Evolutionary conservation across 2,797 vertebrate species (phyloP), one percentile per base, ranked within the genome.

Genomic region (Acanthurus leucopareius): DNA sequence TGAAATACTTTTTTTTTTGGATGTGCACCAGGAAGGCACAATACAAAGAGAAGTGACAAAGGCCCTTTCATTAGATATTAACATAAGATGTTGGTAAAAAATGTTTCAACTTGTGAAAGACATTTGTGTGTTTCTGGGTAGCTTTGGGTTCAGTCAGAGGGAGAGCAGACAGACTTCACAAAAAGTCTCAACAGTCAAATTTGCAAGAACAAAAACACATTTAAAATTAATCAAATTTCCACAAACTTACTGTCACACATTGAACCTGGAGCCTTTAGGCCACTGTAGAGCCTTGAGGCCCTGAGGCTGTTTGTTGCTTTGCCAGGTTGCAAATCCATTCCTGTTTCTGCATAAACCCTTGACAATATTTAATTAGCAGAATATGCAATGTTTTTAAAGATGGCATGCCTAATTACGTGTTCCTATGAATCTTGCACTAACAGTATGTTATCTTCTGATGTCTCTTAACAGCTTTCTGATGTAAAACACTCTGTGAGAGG

Each of bases 391-490:
- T n/a, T 63, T 45, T 42, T 20, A 48, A 63, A 79, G 20, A 19
- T 11, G 35, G 49, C 44, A 4, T 1, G 45, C 2, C 32, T 68
- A 28, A 73, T 69, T 32, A 25, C 20, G 20, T 42, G 49, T 70
- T 49, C 32, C 52, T 42, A 44, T 48, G 47, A 45, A 56, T 45
- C n/a, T 16, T 54, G 3, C 3, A 13, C 35, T 32, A 5, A 38
- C 16, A 45, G 19, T 53, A 19, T 48, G 45, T 53, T 32, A n/a
- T 52, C 65, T 65, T 52, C 38, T 54, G 20, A 19, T 51, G 22
- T 60, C n/a, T 62, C 45, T 7, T 49, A n/a, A 73, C 54, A 75
- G 47, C 59, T 65, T 40, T 42, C 63, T 8, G 6, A 25, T 38
- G 1, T 58, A 16, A 81, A 69, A 25, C 44, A 14, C 11, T 47